These are phyloP conservation scores for Cabera pusaria DNA, from an alignment of 2,888 invertebrate genomes.

Conservation along the genomic window DNA sequence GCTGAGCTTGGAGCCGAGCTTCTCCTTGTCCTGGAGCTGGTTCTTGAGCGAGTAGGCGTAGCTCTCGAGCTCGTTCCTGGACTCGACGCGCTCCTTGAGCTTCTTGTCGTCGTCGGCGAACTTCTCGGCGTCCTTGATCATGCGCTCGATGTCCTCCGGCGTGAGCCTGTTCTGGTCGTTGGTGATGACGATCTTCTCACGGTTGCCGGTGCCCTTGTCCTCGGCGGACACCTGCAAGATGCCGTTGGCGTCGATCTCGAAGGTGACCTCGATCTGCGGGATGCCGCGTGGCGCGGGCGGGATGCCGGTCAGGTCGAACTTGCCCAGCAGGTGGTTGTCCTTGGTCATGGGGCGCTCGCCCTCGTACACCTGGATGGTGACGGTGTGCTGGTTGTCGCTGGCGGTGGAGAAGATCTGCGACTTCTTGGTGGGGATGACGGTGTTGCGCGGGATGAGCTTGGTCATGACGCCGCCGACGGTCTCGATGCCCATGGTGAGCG, in stretches of 20 bases:
- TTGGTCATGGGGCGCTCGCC: slow-evolving; percentile 99
- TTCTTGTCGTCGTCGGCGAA: slow-evolving; percentile 99
- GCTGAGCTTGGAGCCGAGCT: slow-evolving; percentile 94
- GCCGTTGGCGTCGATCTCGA: slow-evolving; percentile 97
- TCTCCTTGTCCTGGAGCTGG: slow-evolving; percentile 98
- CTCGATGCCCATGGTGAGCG: slow-evolving; percentile 99
- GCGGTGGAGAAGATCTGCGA: slow-evolving; percentile 99
- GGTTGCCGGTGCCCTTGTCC: slow-evolving; percentile 99
- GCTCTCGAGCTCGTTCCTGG: slow-evolving; percentile 98
- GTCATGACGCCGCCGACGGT: slow-evolving; percentile 99
- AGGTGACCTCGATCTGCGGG: slow-evolving; percentile 97
- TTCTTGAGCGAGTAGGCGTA: slow-evolving; percentile 99
- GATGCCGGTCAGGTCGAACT: slow-evolving; percentile 98
- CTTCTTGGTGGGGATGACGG: slow-evolving; percentile 99
- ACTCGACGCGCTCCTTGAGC: slow-evolving; percentile 96
- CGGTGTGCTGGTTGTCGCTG: slow-evolving; percentile 99
- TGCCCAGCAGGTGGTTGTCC: slow-evolving; percentile 99
- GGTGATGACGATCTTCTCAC: slow-evolving; percentile 99
- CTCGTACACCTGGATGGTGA: slow-evolving; percentile 99
- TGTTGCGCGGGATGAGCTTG: slow-evolving; percentile 98
- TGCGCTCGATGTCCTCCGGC: slow-evolving; percentile 98
- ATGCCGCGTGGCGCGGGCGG: slow-evolving; percentile 97
- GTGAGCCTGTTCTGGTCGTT: slow-evolving; percentile 98
- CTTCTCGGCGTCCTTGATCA: slow-evolving; percentile 99
- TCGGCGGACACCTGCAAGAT: slow-evolving; percentile 98